phyloP scores from a whole-genome alignment of 2,797 vertebrate species.

The Florisuga fusca region DNA sequence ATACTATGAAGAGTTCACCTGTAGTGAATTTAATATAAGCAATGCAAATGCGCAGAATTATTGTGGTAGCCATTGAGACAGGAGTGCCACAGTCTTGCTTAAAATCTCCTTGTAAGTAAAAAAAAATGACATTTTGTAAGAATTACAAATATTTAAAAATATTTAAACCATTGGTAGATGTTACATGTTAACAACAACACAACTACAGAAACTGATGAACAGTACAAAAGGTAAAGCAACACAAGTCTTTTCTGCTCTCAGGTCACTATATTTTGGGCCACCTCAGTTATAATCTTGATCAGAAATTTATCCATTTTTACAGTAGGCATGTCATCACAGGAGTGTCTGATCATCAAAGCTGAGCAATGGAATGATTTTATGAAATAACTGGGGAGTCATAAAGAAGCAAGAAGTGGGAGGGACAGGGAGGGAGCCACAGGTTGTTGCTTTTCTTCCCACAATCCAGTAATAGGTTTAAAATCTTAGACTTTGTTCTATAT shows the following conservation, averaged over 20 bases:
- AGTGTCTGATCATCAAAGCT: neutral
- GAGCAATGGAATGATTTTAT: neutral
- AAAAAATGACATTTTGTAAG: neutral
- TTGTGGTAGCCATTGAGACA: neutral
- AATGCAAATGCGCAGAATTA: neutral
- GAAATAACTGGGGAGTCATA: neutral
- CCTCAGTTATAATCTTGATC: neutral
- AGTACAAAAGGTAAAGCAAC: neutral
- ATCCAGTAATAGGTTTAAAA: neutral
- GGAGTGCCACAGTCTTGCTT: neutral
- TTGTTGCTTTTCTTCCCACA: neutral
- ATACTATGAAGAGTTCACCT: neutral
- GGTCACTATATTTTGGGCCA: neutral
- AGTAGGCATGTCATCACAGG: neutral
- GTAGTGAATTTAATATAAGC: neutral
- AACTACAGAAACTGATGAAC: neutral
- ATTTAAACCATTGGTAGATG: neutral
- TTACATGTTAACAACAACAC: neutral
- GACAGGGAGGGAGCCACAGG: neutral
- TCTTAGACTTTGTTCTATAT: neutral
- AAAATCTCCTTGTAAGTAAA: neutral
- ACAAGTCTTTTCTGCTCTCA: neutral
- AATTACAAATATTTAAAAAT: neutral
- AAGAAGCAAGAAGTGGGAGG: neutral
- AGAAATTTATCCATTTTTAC: neutral